These are phyloP conservation scores for Lucilia sericata DNA, from an alignment of 1,140 invertebrate species.

Conservation along the genomic window DNA sequence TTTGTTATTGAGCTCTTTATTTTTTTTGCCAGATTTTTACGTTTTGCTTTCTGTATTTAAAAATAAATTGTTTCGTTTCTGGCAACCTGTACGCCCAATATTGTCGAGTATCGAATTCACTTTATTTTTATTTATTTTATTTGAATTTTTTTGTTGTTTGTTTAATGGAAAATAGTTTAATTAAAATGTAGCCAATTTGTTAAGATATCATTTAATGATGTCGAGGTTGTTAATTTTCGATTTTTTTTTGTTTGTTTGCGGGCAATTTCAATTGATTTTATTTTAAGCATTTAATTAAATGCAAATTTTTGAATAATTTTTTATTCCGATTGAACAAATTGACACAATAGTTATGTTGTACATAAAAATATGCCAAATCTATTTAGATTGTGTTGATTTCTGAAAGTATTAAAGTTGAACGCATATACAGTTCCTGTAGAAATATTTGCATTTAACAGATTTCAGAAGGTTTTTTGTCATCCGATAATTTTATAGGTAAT, in stretches of 20 bases:
- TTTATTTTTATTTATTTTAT: slow-evolving; percentile 33
- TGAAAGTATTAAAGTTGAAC: too few species aligned
- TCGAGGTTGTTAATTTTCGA: slow-evolving; percentile 28
- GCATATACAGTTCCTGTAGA: too few species aligned
- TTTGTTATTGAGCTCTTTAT: neutral
- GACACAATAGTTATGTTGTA: too few species aligned
- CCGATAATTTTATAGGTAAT: too few species aligned
- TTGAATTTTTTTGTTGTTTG: slow-evolving; percentile 32
- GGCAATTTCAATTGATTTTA: neutral
- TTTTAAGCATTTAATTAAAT: too few species aligned
- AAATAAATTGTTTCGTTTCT: neutral
- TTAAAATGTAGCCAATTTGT: slow-evolving; percentile 43
- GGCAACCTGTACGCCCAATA: slow-evolving; percentile 36
- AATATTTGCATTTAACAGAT: too few species aligned
- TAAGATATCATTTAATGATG: slow-evolving; percentile 38
- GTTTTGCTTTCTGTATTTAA: neutral
- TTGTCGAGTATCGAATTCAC: slow-evolving; percentile 34
- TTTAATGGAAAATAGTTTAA: slow-evolving; percentile 43
- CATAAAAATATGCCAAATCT: too few species aligned
- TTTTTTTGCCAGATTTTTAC: neutral
- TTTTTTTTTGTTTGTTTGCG: neutral
- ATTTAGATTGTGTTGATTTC: too few species aligned
- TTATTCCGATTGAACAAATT: too few species aligned
- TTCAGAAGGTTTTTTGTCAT: too few species aligned
- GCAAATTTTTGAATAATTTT: too few species aligned